Evolutionary conservation across 1,140 invertebrate species (phyloP), one percentile per base, ranked within the genome.

Genomic region (Caenorhabditis inopinata): DNA sequence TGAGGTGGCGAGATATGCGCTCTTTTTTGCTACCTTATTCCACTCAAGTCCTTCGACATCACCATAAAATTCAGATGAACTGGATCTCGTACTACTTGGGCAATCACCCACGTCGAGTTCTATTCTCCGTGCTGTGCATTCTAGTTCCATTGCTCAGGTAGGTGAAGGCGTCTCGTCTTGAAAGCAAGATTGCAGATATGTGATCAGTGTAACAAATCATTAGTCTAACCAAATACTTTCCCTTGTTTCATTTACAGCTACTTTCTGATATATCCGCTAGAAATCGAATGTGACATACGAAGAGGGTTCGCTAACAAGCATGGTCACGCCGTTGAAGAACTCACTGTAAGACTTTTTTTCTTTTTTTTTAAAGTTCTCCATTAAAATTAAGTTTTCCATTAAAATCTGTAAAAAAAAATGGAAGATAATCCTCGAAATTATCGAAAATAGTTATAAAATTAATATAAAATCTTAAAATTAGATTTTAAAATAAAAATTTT

Each of bases 271-370:
- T 79, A 48, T 51, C 78, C 58, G 27, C 45, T 79, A 11, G 78
- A 74, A 74, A 79, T 79, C 78, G 68, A 74, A 49, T 74, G 62
- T 42, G 79, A 80, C 48, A 73, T 80, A 16, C n/a, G 79, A 62
- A 75, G 79, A 80, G 79, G 79, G 23, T 80, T 80, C 74, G 79
- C 79, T 2, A 73, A 80, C 29, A 73, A 76, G 29, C 46, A 73
- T 51, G 79, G 79, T 18, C 45, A 47, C 16, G 75, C 79, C 16
- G 46, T 29, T 23, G 35, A 38, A 12, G 79, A 80, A 47, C 73
- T 80, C 23, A 79, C 58, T 27, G 76, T 78, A 62, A 25, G 11
- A 4, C 25, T 42, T 35, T 68, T n/a, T 23, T 21, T 74, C 9
- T 47, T 21, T 45, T 21, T 11, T 25, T 45, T n/a, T 16, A 45